A percentile compares a stretch with the other conserved stretches of the same genome.
These are phyloP conservation scores for Catocala nupta DNA, from an alignment of 2,888 invertebrate species.

Conservation along the genomic window DNA sequence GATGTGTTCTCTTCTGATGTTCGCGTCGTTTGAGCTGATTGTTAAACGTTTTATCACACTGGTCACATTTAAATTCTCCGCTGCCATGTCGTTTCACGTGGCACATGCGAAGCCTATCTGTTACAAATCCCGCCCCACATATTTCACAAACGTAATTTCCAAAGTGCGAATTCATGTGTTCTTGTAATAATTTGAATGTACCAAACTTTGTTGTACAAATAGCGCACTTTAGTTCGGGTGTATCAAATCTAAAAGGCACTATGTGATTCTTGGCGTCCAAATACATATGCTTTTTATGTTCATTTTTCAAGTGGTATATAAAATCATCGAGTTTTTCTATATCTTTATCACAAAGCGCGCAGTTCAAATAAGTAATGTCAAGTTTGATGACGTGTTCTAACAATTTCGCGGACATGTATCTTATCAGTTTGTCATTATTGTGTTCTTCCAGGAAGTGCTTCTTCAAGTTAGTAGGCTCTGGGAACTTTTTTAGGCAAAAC, in stretches of 20 bases:
- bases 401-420: slow-evolving; percentile 52
- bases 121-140: slow-evolving; percentile 64
- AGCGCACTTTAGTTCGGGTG: slow-evolving; percentile 62
- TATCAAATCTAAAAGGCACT: slow-evolving; percentile 72
- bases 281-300: slow-evolving; percentile 56
- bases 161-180: slow-evolving; percentile 74
- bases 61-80: slow-evolving; percentile 63
- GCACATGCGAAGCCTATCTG: slow-evolving; percentile 52
- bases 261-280: slow-evolving; percentile 66
- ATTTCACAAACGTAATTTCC: slow-evolving; percentile 66
- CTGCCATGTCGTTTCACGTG: slow-evolving; percentile 64
- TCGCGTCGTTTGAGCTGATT: slow-evolving; percentile 43
- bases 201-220: slow-evolving; percentile 60
- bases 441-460: slow-evolving; percentile 66
- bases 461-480: slow-evolving; percentile 59
- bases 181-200: slow-evolving; percentile 68
- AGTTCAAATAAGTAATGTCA: slow-evolving; percentile 67
- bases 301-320: slow-evolving; percentile 56
- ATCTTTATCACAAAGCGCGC: slow-evolving; percentile 60
- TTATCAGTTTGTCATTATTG: slow-evolving; percentile 57
- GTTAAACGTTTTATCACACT: slow-evolving; percentile 65
- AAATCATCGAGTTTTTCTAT: slow-evolving; percentile 58
- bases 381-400: slow-evolving; percentile 64
- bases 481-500: slow-evolving; percentile 61
- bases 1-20: slow-evolving; percentile 48